Evolutionary conservation across 2,113 vertebrate species (phyloP).

Genomic region (Dipodomys ordii): DNA sequence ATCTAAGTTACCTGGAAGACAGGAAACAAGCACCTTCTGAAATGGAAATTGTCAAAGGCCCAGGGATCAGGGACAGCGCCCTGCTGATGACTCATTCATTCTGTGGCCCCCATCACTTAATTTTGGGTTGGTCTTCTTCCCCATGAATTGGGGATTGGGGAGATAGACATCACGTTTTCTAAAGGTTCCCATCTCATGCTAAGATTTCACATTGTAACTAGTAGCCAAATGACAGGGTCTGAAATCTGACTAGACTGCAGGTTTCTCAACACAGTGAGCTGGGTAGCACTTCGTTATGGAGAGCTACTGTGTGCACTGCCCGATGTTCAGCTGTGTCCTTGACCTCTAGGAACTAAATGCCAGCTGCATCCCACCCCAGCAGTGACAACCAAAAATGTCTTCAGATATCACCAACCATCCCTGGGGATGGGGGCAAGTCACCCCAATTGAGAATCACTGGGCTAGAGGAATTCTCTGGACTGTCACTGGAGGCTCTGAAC

Average conservation of each 20-base stretch:
- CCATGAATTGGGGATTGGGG: not conserved
- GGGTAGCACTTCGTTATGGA: not conserved
- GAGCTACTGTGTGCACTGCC: not conserved
- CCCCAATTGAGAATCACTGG: not conserved
- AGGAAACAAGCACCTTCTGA: not conserved
- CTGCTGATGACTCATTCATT: not conserved
- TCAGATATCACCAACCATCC: not conserved
- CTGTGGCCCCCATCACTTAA: not conserved
- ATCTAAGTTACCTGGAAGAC: not conserved
- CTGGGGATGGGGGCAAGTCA: not conserved
- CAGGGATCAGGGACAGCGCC: not conserved
- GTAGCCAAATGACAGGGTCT: not conserved
- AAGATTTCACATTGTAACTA: not conserved
- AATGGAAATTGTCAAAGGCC: not conserved
- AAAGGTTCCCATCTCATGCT: not conserved
- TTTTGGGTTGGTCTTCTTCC: not conserved
- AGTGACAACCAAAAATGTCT: slow-evolving; percentile 10
- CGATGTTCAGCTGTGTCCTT: not conserved
- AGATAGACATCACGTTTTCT: not conserved
- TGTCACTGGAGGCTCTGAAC: not conserved
- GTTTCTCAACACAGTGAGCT: slow-evolving; percentile 15
- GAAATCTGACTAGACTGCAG: not conserved
- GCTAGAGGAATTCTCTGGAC: not conserved
- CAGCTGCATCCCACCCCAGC: no score
- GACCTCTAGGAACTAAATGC: not conserved